Percentiles rank a stretch among this genome's conserved stretches.
These are phyloP conservation scores for Misgurnus mizolepis DNA, from an alignment of 2,113 vertebrate genomes.

Conservation along the genomic window DNA sequence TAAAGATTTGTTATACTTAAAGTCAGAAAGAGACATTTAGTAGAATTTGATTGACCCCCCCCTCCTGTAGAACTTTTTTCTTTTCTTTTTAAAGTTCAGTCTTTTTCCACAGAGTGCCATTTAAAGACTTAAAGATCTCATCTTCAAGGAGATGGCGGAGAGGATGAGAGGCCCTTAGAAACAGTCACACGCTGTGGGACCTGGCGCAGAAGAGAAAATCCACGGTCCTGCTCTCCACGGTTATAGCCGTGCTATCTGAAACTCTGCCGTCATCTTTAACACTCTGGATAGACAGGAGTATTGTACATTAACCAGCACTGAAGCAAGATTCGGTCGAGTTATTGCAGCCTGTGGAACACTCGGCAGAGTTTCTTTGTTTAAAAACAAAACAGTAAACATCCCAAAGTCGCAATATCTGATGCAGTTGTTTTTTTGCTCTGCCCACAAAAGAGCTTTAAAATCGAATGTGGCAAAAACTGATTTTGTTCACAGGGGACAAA, in stretches of 20 bases:
- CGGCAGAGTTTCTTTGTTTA: conserved; percentile 36
- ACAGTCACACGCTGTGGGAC: conserved; percentile 80
- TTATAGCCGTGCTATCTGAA: not conserved
- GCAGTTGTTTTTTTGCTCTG: conserved; percentile 19
- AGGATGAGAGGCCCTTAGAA: conserved; percentile 84
- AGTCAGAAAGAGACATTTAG: conserved; percentile 83
- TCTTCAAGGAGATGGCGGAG: conserved; percentile 85
- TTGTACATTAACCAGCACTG: conserved; percentile 70
- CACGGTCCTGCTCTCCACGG: not conserved
- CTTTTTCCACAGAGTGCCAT: conserved; percentile 57
- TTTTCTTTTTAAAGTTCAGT: conserved; percentile 51
- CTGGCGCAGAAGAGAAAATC: conserved; percentile 73
- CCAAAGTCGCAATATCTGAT: conserved; percentile 23
- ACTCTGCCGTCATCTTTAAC: not conserved
- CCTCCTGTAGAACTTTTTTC: conserved; percentile 62
- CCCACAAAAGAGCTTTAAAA: conserved; percentile 30
- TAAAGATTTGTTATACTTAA: conserved; percentile 85
- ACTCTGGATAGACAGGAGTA: conserved; percentile 33
- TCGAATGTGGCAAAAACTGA: conserved; percentile 62
- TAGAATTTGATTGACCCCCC: conserved; percentile 78
- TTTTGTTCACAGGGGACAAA: conserved; percentile 64
- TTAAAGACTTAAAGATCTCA: conserved; percentile 78
- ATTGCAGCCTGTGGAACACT: conserved; percentile 73
- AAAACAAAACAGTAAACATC: conserved; percentile 40
- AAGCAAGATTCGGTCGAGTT: conserved; percentile 63